Evolutionary conservation across 1,140 invertebrate genomes (phyloP), one percentile per base, ranked within the genome.

Genomic region (Maconellicoccus hirsutus): DNA sequence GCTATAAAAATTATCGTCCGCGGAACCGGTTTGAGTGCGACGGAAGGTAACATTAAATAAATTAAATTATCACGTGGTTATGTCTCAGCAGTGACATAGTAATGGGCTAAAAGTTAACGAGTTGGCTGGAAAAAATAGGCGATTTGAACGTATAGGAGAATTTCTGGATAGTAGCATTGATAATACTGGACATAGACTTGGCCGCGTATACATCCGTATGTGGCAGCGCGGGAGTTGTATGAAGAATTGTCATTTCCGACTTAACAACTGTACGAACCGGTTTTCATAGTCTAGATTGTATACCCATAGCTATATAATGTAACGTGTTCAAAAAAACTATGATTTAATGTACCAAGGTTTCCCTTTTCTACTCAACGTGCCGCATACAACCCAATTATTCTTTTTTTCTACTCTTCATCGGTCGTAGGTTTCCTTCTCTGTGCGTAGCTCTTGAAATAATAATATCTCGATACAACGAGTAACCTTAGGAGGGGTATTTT

Each of bases 1-100:
- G 42, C 42, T 52, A 52, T 52, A 52, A 52, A 52, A 52, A 52
- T 52, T 16, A 52, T 52, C 42, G 42, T 16, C 10, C 16, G 42
- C 16, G 16, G 6, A 52, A 52, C 42, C 42, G 42, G 42, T 52
- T 52, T 52, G 16, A 16, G 42, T 52, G 16, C 16, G 42, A 14
- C 12, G 12, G 42, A 16, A 52, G 10, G n/a, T 52, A 52, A 19
- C 42, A 52, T 52, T 52, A 14, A 52, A 52, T 52, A 52, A 52
- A 52, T 52, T 52, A 52, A 52, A 52, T 52, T 52, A 52, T 52
- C 42, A 52, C 42, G 42, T 52, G 42, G 42, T 52, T 52, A 52
- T 19, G 42, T 52, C 42, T 52, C 16, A 33, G 6, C 42, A 52
- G 42, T 52, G 42, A 52, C 42, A 52, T 52, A 52, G 42, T 52